phyloP scores from a whole-genome alignment of 2,797 vertebrate genomes.

The Fratercula arctica region DNA sequence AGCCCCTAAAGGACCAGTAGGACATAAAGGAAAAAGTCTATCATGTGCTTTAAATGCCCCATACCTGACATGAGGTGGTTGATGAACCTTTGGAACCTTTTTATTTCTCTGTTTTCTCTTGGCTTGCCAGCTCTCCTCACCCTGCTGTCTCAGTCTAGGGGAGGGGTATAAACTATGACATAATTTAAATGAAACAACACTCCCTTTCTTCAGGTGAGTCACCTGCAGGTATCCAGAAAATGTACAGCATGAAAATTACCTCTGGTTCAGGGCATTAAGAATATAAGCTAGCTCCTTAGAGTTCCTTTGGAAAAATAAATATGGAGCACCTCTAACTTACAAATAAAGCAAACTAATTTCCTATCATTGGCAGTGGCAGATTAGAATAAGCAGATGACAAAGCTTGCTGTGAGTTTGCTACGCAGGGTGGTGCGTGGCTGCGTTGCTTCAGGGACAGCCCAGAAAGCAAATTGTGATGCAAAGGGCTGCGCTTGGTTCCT shows the following conservation, averaged over 20 bases:
- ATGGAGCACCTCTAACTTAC: neutral
- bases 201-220: conserved; percentile 31
- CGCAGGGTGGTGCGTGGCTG: rapidly evolving
- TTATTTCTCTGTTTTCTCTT: neutral
- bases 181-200: neutral
- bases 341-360: neutral
- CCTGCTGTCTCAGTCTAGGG: neutral
- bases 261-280: neutral
- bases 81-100: neutral
- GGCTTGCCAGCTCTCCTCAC: neutral
- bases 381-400: neutral
- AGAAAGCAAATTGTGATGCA: conserved; percentile 5
- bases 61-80: neutral
- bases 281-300: neutral
- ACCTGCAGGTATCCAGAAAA: conserved; percentile 27
- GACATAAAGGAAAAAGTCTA: neutral
- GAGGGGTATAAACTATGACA: neutral
- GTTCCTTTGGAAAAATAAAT: neutral
- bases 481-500: neutral
- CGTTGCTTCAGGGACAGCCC: neutral
- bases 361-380: neutral
- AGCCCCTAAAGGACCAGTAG: neutral
- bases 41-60: neutral
- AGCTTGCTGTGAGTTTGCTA: neutral
- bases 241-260: neutral